Evolutionary conservation across 2,888 invertebrate genomes (phyloP).

Genomic region (Chloroclystis v-ata): DNA sequence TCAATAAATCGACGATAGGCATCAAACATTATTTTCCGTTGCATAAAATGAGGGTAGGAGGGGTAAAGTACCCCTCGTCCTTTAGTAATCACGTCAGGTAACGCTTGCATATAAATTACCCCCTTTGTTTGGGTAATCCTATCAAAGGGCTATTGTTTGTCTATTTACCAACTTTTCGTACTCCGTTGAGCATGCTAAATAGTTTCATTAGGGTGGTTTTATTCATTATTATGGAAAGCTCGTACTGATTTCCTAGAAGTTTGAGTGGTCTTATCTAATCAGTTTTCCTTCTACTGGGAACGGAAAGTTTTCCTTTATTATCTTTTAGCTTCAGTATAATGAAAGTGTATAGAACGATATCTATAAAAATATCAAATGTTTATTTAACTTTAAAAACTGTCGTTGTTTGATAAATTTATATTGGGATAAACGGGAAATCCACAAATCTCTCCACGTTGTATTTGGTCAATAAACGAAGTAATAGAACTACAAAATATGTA

Average conservation of each 20-base stretch:
- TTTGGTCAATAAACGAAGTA: too few species aligned
- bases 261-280: background rate
- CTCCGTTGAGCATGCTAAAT: slow-evolving; percentile 18
- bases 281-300: background rate
- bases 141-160: slow-evolving; percentile 56
- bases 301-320: too few species aligned
- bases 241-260: slow-evolving; percentile 1
- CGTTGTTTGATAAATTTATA: too few species aligned
- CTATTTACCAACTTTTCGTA: slow-evolving; percentile 28
- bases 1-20: slow-evolving; percentile 55
- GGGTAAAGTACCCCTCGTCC: slow-evolving; percentile 47
- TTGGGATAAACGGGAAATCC: too few species aligned
- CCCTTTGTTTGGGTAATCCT: slow-evolving; percentile 58
- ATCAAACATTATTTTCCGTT: slow-evolving; percentile 53
- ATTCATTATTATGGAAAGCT: slow-evolving; percentile 2
- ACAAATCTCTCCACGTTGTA: too few species aligned
- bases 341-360: too few species aligned
- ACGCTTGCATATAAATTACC: slow-evolving; percentile 71
- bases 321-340: too few species aligned
- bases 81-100: slow-evolving; percentile 71
- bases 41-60: slow-evolving; percentile 47
- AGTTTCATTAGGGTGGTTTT: slow-evolving; percentile 9
- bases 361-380: too few species aligned
- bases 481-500: too few species aligned
- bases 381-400: too few species aligned